phyloP scores from a whole-genome alignment of 2,888 invertebrate genomes.

The Ceriagrion tenellum region DNA sequence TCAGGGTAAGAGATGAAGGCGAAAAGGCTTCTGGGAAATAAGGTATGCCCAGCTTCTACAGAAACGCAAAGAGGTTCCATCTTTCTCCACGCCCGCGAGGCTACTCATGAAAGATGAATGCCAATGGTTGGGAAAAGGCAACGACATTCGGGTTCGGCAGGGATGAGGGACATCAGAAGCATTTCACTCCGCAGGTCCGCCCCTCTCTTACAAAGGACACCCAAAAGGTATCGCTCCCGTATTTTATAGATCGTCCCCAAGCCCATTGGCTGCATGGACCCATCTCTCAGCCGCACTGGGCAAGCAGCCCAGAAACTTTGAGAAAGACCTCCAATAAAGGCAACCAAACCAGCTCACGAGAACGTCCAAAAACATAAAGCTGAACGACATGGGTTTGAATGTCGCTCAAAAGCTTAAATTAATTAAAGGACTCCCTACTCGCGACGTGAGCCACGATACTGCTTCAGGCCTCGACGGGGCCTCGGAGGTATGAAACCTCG shows the following conservation, averaged over 20 bases:
- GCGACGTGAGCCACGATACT: not conserved
- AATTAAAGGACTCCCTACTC: not conserved
- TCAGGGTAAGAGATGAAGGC: not conserved
- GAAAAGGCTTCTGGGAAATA: not conserved
- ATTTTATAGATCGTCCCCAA: not conserved
- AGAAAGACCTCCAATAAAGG: not conserved
- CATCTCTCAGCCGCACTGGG: not conserved
- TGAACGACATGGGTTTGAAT: not conserved
- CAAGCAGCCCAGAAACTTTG: not conserved
- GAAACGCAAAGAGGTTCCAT: not conserved
- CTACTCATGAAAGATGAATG: constrained; percentile 42
- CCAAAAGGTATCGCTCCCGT: not conserved
- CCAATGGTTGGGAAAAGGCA: not conserved
- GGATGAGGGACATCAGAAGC: not conserved
- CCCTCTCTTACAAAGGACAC: not conserved
- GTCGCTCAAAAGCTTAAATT: not conserved
- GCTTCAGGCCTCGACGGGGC: not conserved
- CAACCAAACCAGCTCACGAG: not conserved
- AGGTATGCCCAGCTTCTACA: not conserved
- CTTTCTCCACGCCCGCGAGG: not conserved
- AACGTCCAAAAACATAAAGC: not conserved
- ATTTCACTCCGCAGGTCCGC: not conserved
- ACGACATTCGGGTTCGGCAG: not conserved
- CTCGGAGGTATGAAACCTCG: too few relatives aligned
- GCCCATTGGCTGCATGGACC: not conserved